Base-by-base conservation (phyloP, 2,113 vertebrate genomes). In the Centropus unirufus region DNA sequence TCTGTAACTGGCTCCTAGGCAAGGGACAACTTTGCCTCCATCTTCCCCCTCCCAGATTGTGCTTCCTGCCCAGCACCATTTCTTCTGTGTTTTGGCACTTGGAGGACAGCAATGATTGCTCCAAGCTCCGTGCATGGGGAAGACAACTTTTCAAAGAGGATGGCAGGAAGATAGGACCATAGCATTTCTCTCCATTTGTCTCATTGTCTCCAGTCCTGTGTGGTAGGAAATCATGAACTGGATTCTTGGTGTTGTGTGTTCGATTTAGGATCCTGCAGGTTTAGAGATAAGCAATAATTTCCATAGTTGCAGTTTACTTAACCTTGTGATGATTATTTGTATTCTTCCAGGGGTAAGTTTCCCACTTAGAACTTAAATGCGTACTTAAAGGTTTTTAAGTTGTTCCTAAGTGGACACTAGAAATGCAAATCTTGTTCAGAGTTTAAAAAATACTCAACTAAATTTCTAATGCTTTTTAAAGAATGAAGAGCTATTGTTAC, bases 31-130 rank as follows among this genome's bases (percentile, higher is more conserved):
- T 5, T 22, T 12, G 11, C 21, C 47, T 49, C 47, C 47, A 21
- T 21, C 21, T 32, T 36, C 40, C 8, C 6, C 12, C 7, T 12
- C 8, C 1, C 27, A 64, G 30, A 39, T 82, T 59, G 16, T 17
- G 13, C 86, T 91, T 95, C 83, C 79, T 82, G 62, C 81, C 42
- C 66, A 84, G 66, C 40, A 68, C 74, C 58, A 14, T 91, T 89
- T 36, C 62, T 73, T 36, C 30, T 78, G 49, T 76, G 34, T 72
- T 92, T 61, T 85, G 82, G 36, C 69, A 47, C 59, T 78, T 92
- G 51, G 5, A 79, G 74, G 40, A 67, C 58, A 85, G 32, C 49
- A 93, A 55, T 3, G 27, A 69, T 66, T 91, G 54, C 70, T 89
- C 59, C 69, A 66, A 81, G 63, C 11, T 69, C 46, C 13, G 3